These are phyloP conservation scores for Stegastes partitus DNA, from an alignment of 2,113 vertebrate genomes.

Conservation along the genomic window DNA sequence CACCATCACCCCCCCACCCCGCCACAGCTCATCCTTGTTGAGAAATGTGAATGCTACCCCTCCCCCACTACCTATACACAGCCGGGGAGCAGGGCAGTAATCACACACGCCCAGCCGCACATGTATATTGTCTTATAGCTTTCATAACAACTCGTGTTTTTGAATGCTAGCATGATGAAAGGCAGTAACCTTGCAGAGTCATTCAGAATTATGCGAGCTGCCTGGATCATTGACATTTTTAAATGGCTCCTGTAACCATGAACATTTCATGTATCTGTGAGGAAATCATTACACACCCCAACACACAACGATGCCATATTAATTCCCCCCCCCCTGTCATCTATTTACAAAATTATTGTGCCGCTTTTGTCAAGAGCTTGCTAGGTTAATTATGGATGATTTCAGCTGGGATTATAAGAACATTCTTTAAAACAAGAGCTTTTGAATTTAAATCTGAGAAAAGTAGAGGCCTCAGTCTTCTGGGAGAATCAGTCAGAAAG, in stretches of 20 bases:
- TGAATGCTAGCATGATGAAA: conserved; percentile 35
- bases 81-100: conserved; percentile 58
- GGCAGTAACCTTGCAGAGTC: conserved; percentile 52
- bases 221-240: conserved; percentile 54
- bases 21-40: conserved; percentile 71
- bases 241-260: conserved; percentile 49
- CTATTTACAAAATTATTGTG: conserved; percentile 56
- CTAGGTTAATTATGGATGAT: conserved; percentile 70
- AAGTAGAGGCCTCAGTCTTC: conserved; percentile 70
- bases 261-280: conserved; percentile 51
- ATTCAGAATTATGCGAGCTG: conserved; percentile 34
- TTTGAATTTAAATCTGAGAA: conserved; percentile 77
- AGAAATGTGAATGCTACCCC: conserved; percentile 66
- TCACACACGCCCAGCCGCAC: conserved; percentile 57
- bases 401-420: conserved; percentile 65
- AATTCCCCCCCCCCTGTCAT: conserved; percentile 28
- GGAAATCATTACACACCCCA: conserved; percentile 46
- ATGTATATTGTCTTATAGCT: conserved; percentile 35
- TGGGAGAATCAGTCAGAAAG: conserved; percentile 70
- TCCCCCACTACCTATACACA: conserved; percentile 71
- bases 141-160: conserved; percentile 42
- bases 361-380: conserved; percentile 64
- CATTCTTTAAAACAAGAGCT: conserved; percentile 72
- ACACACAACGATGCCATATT: conserved; percentile 33
- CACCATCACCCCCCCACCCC: conserved; percentile 24